Conservation (phyloP, 2,797 vertebrate genomes). For the Atherinosoma microstoma region DNA sequence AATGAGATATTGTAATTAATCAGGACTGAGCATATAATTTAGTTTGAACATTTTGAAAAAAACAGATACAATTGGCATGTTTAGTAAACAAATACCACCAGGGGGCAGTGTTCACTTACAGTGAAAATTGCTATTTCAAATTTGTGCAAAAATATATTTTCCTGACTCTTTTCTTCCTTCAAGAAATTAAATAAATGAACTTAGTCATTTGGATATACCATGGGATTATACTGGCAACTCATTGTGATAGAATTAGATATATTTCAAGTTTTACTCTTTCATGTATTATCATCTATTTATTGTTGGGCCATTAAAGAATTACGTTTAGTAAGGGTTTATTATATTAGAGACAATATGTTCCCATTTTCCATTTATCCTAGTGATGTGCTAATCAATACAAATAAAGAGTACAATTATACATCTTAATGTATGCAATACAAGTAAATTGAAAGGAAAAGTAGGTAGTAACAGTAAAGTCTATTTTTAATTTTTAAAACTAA, state of each 20-base stretch:
- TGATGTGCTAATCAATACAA: no score
- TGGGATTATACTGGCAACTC: background rate
- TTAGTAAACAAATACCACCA: constrained; percentile 40
- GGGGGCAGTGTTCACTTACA: constrained; percentile 55
- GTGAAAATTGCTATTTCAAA: background rate
- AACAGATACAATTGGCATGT: background rate
- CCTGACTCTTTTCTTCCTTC: background rate
- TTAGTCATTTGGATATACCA: background rate
- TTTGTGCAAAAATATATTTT: background rate
- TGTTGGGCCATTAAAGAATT: background rate
- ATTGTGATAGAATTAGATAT: background rate
- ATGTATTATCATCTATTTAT: background rate
- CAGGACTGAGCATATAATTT: background rate
- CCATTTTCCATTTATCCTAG: no score
- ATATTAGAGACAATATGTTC: no score
- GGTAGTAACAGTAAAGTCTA: background rate
- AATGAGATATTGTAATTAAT: background rate
- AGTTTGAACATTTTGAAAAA: background rate
- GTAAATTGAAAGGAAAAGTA: background rate
- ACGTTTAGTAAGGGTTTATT: no score
- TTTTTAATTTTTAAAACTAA: background rate
- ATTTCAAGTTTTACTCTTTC: background rate
- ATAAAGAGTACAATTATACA: no score
- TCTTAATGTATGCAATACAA: background rate
- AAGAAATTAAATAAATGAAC: background rate